These are phyloP conservation scores for Lagopus leucura DNA, from an alignment of 2,113 vertebrate genomes.

Conservation along the genomic window DNA sequence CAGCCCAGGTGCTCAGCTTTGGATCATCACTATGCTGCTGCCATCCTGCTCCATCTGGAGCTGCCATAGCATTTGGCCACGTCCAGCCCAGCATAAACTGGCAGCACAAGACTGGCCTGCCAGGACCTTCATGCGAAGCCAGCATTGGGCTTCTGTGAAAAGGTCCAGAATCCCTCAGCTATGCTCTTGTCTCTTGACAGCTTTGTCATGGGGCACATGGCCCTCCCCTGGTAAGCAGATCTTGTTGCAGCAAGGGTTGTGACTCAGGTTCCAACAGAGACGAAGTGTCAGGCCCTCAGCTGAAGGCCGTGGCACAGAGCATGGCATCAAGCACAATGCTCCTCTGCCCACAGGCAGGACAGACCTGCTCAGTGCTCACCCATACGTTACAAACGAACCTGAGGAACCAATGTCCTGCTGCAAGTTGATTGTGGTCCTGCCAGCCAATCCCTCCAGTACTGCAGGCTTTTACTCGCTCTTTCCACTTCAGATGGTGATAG, in stretches of 20 bases:
- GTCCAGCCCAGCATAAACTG: rapidly evolving
- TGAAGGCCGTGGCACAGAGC: background rate
- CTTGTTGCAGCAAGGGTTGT: background rate
- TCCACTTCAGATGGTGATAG: constrained; percentile 87
- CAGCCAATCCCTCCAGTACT: rapidly evolving
- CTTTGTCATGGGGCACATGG: rapidly evolving
- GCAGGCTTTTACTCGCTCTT: background rate
- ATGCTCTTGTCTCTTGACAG: background rate
- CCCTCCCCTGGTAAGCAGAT: rapidly evolving
- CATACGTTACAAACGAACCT: background rate
- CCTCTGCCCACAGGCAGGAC: rapidly evolving
- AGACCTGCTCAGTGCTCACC: rapidly evolving
- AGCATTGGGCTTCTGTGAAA: background rate
- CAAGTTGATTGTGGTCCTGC: background rate
- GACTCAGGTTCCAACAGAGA: background rate
- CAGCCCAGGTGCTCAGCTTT: background rate
- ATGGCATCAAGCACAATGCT: background rate
- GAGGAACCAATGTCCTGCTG: background rate
- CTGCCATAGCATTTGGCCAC: rapidly evolving
- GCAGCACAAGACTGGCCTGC: rapidly evolving
- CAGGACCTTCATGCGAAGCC: background rate
- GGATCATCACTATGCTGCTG: rapidly evolving
- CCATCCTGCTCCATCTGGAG: background rate
- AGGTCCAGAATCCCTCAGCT: background rate
- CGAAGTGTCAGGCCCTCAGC: background rate